phyloP scores from a whole-genome alignment of 2,797 vertebrate genomes.

The Lagorchestes hirsutus region DNA sequence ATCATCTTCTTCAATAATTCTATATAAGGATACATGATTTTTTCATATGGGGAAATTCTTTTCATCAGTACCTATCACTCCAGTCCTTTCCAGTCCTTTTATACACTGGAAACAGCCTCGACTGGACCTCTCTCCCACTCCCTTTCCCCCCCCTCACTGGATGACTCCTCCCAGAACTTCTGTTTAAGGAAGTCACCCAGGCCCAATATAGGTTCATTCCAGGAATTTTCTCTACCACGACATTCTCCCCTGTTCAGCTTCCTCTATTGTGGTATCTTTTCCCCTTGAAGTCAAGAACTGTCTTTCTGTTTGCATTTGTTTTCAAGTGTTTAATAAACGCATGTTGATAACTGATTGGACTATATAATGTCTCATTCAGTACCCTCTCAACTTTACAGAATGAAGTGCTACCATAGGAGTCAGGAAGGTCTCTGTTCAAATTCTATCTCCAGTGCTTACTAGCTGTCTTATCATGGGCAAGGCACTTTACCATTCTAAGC shows the following conservation, averaged over 20 bases:
- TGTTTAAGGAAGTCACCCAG: neutral
- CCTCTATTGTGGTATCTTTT: neutral
- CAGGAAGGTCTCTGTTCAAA: neutral
- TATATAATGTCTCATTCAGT: neutral
- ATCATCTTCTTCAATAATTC: neutral
- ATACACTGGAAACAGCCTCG: neutral
- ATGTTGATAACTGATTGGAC: neutral
- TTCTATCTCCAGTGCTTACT: neutral
- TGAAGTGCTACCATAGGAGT: neutral
- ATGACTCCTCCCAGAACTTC: neutral
- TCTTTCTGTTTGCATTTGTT: neutral
- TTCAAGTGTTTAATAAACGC: neutral
- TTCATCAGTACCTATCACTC: neutral
- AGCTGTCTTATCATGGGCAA: neutral
- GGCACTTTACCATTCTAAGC: neutral
- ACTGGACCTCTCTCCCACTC: neutral
- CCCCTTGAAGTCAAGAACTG: neutral
- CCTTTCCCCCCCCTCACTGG: neutral
- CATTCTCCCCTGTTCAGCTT: neutral
- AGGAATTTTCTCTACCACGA: neutral
- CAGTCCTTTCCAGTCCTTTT: neutral
- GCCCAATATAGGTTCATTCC: neutral
- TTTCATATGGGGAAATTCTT: neutral
- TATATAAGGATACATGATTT: neutral
- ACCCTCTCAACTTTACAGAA: neutral